Evolutionary conservation across 2,888 invertebrate genomes (phyloP).

Genomic region (Tanypteryx hageni): DNA sequence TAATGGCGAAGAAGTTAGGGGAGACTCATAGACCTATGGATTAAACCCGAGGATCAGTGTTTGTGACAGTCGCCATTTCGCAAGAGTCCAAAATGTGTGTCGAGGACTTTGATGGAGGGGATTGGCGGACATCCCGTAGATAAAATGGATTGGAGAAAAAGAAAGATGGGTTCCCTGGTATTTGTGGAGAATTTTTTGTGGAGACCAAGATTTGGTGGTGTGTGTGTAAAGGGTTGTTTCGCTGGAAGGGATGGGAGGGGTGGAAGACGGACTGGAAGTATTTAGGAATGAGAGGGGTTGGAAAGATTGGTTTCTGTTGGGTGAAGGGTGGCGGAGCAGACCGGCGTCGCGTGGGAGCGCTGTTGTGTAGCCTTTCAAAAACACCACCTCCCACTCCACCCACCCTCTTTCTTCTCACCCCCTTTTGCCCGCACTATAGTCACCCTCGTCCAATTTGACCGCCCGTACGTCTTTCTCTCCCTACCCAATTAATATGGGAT

Average conservation of each 20-base stretch:
- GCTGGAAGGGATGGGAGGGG: background rate
- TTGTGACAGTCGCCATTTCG: slow-evolving; percentile 47
- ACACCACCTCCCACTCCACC: background rate
- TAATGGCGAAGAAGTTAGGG: slow-evolving; percentile 47
- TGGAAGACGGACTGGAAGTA: background rate
- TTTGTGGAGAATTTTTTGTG: too few species aligned
- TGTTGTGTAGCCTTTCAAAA: background rate
- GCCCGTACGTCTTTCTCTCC: background rate
- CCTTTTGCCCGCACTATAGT: background rate
- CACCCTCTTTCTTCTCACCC: background rate
- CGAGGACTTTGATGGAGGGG: slow-evolving; percentile 12
- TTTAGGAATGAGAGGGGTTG: background rate
- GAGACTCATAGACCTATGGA: slow-evolving; percentile 35
- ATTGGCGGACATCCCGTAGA: background rate
- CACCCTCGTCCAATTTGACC: background rate
- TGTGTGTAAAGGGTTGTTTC: background rate
- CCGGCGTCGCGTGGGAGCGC: background rate
- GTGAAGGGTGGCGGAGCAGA: background rate
- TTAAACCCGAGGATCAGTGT: slow-evolving; percentile 36
- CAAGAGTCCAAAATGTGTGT: slow-evolving; percentile 25
- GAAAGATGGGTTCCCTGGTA: background rate
- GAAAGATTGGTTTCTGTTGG: background rate
- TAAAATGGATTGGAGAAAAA: background rate
- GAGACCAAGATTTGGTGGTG: background rate
- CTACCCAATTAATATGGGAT: background rate